Evolutionary conservation across 2,113 vertebrate species (phyloP).

Genomic region (Bothrops jararaca): DNA sequence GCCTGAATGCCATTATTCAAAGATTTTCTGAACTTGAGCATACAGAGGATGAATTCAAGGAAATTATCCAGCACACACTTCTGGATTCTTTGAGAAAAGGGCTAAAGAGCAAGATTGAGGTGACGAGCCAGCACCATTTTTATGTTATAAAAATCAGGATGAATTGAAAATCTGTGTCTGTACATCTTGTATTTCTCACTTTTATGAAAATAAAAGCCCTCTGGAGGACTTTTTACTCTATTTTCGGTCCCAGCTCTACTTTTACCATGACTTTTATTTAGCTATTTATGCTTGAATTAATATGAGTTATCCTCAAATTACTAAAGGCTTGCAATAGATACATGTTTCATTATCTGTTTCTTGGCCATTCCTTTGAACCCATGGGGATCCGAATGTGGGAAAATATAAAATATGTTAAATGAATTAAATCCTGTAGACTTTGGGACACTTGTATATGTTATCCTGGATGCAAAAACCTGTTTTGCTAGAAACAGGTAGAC

Average conservation of each 20-base stretch:
- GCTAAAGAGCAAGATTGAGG: constrained; percentile 87
- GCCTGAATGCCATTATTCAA: constrained; percentile 79
- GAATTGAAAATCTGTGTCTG: background rate
- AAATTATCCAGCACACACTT: constrained; percentile 82
- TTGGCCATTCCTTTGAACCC: background rate
- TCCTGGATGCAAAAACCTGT: background rate
- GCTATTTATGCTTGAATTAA: background rate
- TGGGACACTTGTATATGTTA: background rate
- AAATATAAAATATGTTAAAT: background rate
- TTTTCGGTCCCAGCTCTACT: background rate
- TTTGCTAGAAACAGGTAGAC: background rate
- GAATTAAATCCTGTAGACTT: background rate
- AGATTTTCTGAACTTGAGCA: constrained; percentile 71
- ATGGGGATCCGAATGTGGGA: background rate
- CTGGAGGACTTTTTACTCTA: background rate
- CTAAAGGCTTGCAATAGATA: background rate
- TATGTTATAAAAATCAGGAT: background rate
- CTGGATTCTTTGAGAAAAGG: constrained; percentile 84
- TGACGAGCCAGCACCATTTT: constrained; percentile 48
- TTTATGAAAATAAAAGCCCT: background rate
- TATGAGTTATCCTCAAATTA: background rate
- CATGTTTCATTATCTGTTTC: background rate
- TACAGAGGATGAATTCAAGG: constrained; percentile 81
- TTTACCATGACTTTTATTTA: background rate
- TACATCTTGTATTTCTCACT: background rate